Conservation (phyloP, 2,797 vertebrate species). For the Eulemur mongoz region DNA sequence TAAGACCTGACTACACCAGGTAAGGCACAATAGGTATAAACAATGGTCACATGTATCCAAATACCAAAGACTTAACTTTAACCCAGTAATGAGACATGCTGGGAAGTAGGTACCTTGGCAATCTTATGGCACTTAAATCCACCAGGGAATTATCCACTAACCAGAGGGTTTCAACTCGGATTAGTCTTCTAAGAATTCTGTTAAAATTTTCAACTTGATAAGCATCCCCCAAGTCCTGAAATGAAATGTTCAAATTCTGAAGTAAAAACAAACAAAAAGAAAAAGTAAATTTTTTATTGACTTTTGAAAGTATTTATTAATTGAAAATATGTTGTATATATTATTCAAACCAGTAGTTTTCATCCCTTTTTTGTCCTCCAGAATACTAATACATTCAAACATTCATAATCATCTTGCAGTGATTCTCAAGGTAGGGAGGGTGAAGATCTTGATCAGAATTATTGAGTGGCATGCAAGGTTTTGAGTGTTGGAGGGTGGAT, state of each 20-base stretch:
- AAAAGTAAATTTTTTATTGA: background rate
- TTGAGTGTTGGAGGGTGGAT: too few relatives aligned
- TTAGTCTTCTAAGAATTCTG: slow-evolving; percentile 92
- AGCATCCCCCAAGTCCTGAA: slow-evolving; percentile 93
- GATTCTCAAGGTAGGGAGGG: background rate
- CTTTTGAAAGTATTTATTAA: background rate
- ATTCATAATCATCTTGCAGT: background rate
- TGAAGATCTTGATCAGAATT: background rate
- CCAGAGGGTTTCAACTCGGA: slow-evolving; percentile 94
- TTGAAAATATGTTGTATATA: background rate
- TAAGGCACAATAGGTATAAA: background rate
- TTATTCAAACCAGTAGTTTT: background rate
- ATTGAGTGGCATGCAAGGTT: background rate
- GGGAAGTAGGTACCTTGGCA: slow-evolving; percentile 91
- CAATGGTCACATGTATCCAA: background rate
- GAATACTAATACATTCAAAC: background rate
- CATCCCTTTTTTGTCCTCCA: background rate
- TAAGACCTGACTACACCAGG: background rate
- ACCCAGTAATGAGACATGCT: background rate
- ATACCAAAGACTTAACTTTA: background rate
- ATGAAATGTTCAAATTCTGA: slow-evolving; percentile 95
- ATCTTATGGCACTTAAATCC: slow-evolving; percentile 92
- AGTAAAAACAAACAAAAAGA: slow-evolving; percentile 44
- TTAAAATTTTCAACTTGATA: slow-evolving; percentile 93
- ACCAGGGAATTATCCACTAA: slow-evolving; percentile 93